A percentile compares a stretch with the other conserved stretches of the same genome.
Evolutionary conservation across 35 echinoderm and acorn worm genomes (phyloP).

Genomic region (Holothuria glaberrima): DNA sequence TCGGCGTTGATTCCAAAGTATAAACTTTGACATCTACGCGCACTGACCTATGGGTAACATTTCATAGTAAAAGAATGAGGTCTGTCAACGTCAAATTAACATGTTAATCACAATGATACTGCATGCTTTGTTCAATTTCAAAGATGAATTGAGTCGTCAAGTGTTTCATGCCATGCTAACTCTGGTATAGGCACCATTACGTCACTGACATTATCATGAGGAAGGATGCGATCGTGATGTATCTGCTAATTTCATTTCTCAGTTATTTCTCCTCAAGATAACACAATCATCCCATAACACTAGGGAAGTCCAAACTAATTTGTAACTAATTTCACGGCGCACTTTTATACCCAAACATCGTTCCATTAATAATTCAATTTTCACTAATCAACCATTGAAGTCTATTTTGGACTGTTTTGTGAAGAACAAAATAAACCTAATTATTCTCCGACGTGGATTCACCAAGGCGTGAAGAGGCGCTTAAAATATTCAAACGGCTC

Average conservation of each 20-base stretch:
- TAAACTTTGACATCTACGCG: too few relatives aligned
- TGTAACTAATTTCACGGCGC: slow-evolving; percentile 51
- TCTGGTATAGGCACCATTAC: not conserved
- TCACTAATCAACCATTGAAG: slow-evolving; percentile 36
- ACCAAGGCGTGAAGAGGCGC: slow-evolving; percentile 38
- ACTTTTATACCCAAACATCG: slow-evolving; percentile 52
- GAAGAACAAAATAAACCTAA: slow-evolving; percentile 10
- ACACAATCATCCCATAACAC: slow-evolving; percentile 36
- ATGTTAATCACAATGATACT: not conserved
- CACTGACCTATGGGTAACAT: too few relatives aligned
- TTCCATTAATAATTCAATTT: slow-evolving; percentile 52
- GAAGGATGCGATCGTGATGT: slow-evolving; percentile 22
- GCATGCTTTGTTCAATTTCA: not conserved
- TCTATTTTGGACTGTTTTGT: slow-evolving; percentile 48
- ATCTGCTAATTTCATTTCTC: slow-evolving; percentile 46
- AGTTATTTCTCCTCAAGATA: slow-evolving; percentile 22
- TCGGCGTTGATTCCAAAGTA: too few relatives aligned
- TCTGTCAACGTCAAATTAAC: slow-evolving; percentile 29
- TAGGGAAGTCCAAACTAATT: slow-evolving; percentile 44
- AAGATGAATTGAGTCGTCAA: slow-evolving; percentile 8
- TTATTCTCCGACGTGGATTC: slow-evolving; percentile 7
- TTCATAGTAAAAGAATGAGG: too few relatives aligned
- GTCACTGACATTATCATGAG: slow-evolving; percentile 26
- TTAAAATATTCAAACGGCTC: slow-evolving; percentile 55
- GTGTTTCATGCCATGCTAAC: slow-evolving; percentile 5